Percentiles rank a stretch among this genome's conserved stretches.
Evolutionary conservation across 53 echinoderm and acorn worm species (phyloP).

Genomic region (Holothuria leucospilota): DNA sequence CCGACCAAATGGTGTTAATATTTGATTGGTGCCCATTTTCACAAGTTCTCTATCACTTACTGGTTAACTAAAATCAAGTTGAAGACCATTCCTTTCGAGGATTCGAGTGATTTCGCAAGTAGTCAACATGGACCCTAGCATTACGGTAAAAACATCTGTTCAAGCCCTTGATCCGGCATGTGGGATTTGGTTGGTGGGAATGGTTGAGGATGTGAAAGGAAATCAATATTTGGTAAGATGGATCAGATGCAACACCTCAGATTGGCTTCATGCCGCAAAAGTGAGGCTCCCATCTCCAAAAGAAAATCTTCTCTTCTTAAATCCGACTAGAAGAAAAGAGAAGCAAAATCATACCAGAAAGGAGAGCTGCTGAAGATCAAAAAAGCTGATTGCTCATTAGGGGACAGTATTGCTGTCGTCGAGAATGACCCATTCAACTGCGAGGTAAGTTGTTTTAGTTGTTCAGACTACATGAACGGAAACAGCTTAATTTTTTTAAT

Average conservation of each 20-base stretch:
- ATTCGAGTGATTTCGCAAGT: too few species aligned
- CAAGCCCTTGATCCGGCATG: conserved; percentile 27
- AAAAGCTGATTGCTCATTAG: conserved; percentile 4
- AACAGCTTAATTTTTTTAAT: too few species aligned
- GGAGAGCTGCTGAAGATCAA: neutral
- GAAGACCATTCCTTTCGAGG: too few species aligned
- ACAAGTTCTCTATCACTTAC: too few species aligned
- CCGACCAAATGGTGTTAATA: too few species aligned
- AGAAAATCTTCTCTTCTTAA: neutral
- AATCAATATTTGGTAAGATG: neutral
- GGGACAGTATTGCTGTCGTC: neutral
- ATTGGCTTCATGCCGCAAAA: neutral
- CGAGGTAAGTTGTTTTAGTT: conserved; percentile 6
- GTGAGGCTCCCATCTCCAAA: neutral
- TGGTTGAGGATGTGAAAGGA: neutral
- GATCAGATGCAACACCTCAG: neutral
- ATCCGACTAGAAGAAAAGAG: neutral
- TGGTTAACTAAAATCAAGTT: too few species aligned
- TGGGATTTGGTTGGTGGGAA: neutral
- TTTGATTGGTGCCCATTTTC: too few species aligned
- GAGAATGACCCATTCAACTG: conserved; percentile 19
- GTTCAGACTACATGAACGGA: too few species aligned
- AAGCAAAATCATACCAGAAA: neutral
- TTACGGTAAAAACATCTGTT: neutral
- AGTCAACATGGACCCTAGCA: neutral